These are phyloP conservation scores for Helogale parvula DNA, from an alignment of 2,113 vertebrate species.

Conservation along the genomic window DNA sequence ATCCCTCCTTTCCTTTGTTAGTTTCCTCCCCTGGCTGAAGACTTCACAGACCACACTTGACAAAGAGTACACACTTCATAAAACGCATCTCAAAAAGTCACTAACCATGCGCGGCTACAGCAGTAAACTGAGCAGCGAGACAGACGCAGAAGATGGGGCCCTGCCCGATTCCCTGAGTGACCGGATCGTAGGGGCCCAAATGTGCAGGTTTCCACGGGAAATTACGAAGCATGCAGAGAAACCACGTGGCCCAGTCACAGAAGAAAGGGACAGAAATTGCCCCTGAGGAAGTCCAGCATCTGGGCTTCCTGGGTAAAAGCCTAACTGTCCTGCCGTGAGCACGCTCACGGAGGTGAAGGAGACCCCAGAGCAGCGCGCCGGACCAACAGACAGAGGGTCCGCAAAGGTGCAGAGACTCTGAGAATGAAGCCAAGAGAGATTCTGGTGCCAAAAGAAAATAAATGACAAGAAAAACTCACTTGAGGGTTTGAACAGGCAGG, in stretches of 20 bases:
- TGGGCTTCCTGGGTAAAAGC: background rate
- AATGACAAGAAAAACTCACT: background rate
- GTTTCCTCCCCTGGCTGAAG: background rate
- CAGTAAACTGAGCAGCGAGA: background rate
- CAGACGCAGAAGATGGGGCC: background rate
- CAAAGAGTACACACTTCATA: background rate
- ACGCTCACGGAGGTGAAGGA: background rate
- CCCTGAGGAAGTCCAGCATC: background rate
- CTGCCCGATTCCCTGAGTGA: background rate
- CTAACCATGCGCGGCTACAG: background rate
- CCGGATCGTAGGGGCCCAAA: background rate
- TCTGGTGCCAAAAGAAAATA: background rate
- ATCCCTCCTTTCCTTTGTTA: background rate
- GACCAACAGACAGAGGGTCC: background rate
- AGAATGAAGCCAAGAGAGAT: background rate
- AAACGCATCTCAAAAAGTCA: background rate
- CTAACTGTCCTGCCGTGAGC: background rate
- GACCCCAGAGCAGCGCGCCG: background rate
- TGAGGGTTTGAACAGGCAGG: background rate
- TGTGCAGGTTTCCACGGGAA: background rate
- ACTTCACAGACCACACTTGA: background rate
- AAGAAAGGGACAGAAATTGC: background rate
- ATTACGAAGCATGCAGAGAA: background rate
- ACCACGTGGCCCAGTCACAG: background rate
- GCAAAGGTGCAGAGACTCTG: background rate